Base-by-base conservation (phyloP, 2,797 vertebrate genomes). In the Betta splendens region DNA sequence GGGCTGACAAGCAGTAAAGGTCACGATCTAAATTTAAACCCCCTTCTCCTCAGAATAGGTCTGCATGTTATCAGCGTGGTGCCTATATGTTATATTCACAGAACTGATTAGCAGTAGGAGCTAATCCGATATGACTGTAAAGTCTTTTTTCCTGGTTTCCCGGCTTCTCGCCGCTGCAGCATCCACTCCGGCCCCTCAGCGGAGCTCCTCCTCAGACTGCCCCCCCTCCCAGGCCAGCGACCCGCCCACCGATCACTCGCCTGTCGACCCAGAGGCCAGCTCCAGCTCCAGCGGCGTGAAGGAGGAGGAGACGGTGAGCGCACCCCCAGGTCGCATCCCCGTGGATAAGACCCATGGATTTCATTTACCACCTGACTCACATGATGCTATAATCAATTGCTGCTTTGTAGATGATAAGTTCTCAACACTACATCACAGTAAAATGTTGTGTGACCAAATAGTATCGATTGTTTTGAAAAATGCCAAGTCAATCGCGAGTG, bases 141-240 rank as follows among this genome's bases (percentile, higher is more conserved):
- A 9, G 4, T 7, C 26, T 4, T 7, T 11, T 11, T 31, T 4
- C 17, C 3, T 38, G n/a, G n/a, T n/a, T n/a, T 42, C 49, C 12
- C 22, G 15, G 3, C 51, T 33, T 28, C 29, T 13, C 20, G 2
- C 49, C 25, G 38, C 31, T 44, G 5, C 77, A 98, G 96, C 96
- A 74, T 95, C 94, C 60, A 96, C 95, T 50, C 95, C 95, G 51
- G 94, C 94, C 68, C 93, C 93, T 54, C 93, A 92, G 77, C 94
- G 95, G 87, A 94, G 93, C 77, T 93, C 92, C 45, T 93, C 94
- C 9, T 94, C 94, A 60, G 94, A 95, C 89, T 94, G 93, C 69
- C 93, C 94, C 64, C 92, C 91, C 3, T 93, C 94, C 64, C 94
- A 95, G 28, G 89, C 89, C 71, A 93, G 91, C n/a, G 84, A 87